Evolutionary conservation across 2,113 vertebrate genomes (phyloP).

Genomic region (Paracanthobrama guichenoti): DNA sequence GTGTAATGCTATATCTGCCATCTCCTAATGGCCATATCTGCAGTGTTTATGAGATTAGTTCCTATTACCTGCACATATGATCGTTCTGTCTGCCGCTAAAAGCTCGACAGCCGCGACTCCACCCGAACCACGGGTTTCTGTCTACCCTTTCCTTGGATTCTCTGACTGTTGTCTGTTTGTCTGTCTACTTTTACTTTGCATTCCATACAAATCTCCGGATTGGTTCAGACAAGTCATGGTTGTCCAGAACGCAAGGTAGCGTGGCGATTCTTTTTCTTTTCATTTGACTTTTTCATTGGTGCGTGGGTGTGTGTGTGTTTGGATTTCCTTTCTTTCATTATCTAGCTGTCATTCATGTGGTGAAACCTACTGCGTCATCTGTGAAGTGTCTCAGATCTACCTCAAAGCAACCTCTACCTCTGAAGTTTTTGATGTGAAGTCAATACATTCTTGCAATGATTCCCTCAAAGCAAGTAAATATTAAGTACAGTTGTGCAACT

Average conservation of each 20-base stretch:
- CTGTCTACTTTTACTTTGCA: slow-evolving; percentile 69
- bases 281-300: slow-evolving; percentile 63
- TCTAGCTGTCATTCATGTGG: slow-evolving; percentile 41
- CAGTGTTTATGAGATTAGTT: slow-evolving; percentile 70
- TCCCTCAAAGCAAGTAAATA: slow-evolving; percentile 4
- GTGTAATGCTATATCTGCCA: slow-evolving; percentile 73
- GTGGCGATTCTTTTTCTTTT: slow-evolving; percentile 73
- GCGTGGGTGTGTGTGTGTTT: slow-evolving; percentile 51
- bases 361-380: slow-evolving; percentile 29
- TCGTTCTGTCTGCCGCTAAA: slow-evolving; percentile 25
- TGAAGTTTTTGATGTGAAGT: slow-evolving; percentile 16
- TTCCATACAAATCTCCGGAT: slow-evolving; percentile 81
- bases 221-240: slow-evolving; percentile 99
- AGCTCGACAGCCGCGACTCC: neutral
- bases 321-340: slow-evolving; percentile 33
- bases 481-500: slow-evolving; percentile 4
- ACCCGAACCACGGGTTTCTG: neutral
- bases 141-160: slow-evolving; percentile 73
- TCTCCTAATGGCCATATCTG: slow-evolving; percentile 72
- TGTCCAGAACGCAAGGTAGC: slow-evolving; percentile 99
- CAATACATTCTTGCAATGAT: slow-evolving; percentile 6
- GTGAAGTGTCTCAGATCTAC: slow-evolving; percentile 50
- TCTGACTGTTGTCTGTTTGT: slow-evolving; percentile 73
- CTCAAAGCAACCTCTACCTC: slow-evolving; percentile 52
- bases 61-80: slow-evolving; percentile 44